A percentile compares a stretch with the other conserved stretches of the same genome.
Conservation (phyloP, 1,140 invertebrate genomes). For the Drosophila kepulauana region DNA sequence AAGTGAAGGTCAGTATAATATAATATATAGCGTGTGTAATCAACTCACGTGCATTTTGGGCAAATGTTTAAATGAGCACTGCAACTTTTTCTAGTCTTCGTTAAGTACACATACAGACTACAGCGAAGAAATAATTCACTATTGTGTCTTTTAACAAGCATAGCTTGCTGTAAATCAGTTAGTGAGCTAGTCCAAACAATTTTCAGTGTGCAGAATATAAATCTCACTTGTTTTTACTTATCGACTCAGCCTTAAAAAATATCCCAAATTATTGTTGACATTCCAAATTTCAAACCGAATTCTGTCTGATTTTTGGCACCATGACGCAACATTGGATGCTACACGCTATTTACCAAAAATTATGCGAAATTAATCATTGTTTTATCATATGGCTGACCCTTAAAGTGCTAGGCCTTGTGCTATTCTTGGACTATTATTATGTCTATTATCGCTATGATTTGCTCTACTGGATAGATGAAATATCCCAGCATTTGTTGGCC, state of each 20-base stretch:
- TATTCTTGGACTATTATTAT: constrained; percentile 50
- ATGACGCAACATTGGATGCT: constrained; percentile 32
- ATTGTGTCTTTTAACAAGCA: too few relatives aligned
- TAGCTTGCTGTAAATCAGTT: too few relatives aligned
- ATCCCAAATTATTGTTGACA: constrained; percentile 11
- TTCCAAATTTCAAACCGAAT: constrained; percentile 32
- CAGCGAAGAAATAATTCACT: too few relatives aligned
- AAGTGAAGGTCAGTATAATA: constrained; percentile 25
- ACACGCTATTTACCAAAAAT: neutral
- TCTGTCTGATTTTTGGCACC: constrained; percentile 10
- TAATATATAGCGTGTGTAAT: too few relatives aligned
- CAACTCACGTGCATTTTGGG: neutral
- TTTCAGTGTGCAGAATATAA: too few relatives aligned
- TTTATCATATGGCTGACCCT: constrained; percentile 41
- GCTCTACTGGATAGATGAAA: constrained; percentile 53
- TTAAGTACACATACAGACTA: too few relatives aligned
- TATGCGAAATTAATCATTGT: constrained; percentile 40
- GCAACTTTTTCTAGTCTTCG: too few relatives aligned
- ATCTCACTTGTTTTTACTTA: neutral
- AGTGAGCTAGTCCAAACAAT: too few relatives aligned
- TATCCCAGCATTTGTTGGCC: constrained; percentile 15
- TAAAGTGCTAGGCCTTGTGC: constrained; percentile 40
- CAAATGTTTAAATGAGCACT: neutral
- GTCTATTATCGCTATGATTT: constrained; percentile 47
- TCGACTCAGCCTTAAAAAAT: neutral